phyloP scores from a whole-genome alignment of 1,140 invertebrate genomes.

The Papilio aristodemus region DNA sequence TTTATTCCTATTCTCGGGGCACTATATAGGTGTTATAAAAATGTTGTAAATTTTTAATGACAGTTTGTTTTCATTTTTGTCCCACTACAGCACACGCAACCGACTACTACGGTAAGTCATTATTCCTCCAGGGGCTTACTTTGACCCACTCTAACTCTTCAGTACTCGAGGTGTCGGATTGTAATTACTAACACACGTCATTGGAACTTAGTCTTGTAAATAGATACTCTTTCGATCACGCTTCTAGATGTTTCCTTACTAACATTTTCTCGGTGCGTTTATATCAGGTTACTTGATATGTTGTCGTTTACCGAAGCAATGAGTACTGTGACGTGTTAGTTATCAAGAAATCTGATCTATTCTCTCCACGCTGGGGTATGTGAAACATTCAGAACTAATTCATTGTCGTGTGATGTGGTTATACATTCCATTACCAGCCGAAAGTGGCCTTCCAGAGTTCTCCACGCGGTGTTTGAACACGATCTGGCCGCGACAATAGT shows the following conservation, averaged over 20 bases:
- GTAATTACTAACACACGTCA: constrained; percentile 47
- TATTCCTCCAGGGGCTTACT: constrained; percentile 84
- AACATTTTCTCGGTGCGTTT: constrained; percentile 62
- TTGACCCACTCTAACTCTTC: constrained; percentile 54
- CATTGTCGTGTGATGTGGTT: constrained; percentile 57
- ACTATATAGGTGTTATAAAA: constrained; percentile 33
- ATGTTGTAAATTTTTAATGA: constrained; percentile 58
- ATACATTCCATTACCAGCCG: constrained; percentile 51
- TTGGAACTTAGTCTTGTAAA: constrained; percentile 62
- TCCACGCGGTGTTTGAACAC: constrained; percentile 67
- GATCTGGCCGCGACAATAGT: constrained; percentile 53
- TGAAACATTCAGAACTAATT: constrained; percentile 54
- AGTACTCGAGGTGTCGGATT: constrained; percentile 67
- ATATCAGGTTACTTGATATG: constrained; percentile 60
- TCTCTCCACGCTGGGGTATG: constrained; percentile 44
- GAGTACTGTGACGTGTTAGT: constrained; percentile 19
- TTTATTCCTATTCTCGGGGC: neutral
- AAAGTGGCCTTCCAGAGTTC: constrained; percentile 81
- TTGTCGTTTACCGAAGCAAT: neutral
- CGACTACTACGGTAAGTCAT: constrained; percentile 99
- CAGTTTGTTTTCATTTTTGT: constrained; percentile 83
- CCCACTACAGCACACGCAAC: constrained; percentile 94
- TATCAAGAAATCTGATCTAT: constrained; percentile 66
- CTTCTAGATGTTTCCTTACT: constrained; percentile 76
- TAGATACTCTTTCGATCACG: constrained; percentile 67